phyloP scores from a whole-genome alignment of 2,888 invertebrate genomes.

The Xanthia togata region DNA sequence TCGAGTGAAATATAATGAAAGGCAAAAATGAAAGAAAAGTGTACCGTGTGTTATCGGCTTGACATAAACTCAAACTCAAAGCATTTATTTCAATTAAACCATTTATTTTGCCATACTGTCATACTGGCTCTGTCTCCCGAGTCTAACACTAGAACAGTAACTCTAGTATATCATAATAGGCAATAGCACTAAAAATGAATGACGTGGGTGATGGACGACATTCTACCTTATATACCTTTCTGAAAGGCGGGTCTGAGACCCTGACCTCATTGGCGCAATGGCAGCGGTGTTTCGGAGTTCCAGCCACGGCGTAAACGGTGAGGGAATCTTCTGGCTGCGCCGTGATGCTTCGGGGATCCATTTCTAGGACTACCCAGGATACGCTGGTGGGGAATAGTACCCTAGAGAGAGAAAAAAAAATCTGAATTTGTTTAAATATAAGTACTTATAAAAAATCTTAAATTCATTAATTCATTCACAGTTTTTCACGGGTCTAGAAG shows the following conservation, averaged over 20 bases:
- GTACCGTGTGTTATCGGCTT: background rate
- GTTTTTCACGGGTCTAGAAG: no score
- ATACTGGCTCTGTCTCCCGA: background rate
- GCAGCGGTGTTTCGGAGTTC: constrained; percentile 81
- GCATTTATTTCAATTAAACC: no score
- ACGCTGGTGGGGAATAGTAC: constrained; percentile 97
- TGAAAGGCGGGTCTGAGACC: constrained; percentile 81
- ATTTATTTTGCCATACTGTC: no score
- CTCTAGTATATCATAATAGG: constrained; percentile 31
- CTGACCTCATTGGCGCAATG: constrained; percentile 78
- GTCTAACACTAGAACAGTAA: constrained; percentile 17
- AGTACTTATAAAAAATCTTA: background rate
- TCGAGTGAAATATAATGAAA: background rate
- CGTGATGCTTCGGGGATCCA: constrained; percentile 97
- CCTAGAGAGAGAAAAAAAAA: constrained; percentile 72
- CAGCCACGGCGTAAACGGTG: constrained; percentile 90
- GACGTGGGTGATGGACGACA: constrained; percentile 63
- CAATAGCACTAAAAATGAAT: constrained; percentile 48
- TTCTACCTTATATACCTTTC: constrained; percentile 88
- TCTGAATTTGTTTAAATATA: background rate
- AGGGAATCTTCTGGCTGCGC: constrained; percentile 97
- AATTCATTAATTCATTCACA: background rate
- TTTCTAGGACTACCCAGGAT: constrained; percentile 98
- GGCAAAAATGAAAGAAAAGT: background rate
- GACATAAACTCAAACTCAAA: no score